Percentiles rank a stretch among this genome's conserved stretches.
These are phyloP conservation scores for Anoplophora glabripennis DNA, from an alignment of 1,140 invertebrate species.

Conservation along the genomic window DNA sequence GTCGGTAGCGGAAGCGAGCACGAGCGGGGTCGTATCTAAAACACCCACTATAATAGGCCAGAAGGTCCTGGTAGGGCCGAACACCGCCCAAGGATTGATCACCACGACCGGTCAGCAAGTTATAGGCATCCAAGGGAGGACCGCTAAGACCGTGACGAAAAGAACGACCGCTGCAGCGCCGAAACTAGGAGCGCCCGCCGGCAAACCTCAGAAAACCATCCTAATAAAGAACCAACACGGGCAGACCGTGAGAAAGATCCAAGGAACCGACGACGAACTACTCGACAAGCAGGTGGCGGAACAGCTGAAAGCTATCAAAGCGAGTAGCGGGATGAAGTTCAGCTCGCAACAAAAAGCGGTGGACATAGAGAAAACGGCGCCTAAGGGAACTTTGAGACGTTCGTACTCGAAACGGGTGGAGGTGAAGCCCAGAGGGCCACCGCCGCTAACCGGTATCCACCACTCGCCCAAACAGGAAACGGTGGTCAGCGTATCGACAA, in stretches of 20 bases:
- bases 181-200: too few relatives aligned
- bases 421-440: too few relatives aligned
- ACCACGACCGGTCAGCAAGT: background rate
- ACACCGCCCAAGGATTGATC: background rate
- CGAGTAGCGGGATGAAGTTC: slow-evolving; percentile 24
- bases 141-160: background rate
- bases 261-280: slow-evolving; percentile 28
- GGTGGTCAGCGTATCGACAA: background rate
- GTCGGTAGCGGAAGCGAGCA: slow-evolving; percentile 49
- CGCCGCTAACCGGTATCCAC: too few relatives aligned
- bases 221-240: slow-evolving; percentile 26
- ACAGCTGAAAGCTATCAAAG: slow-evolving; percentile 46
- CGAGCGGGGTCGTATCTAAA: slow-evolving; percentile 18
- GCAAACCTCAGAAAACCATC: slow-evolving; percentile 49
- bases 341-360: slow-evolving; percentile 20
- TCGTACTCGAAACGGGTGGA: too few relatives aligned
- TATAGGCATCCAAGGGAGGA: background rate
- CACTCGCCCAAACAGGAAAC: background rate
- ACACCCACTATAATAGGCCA: background rate
- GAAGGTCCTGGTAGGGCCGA: background rate
- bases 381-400: background rate
- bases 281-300: slow-evolving; percentile 45
- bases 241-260: slow-evolving; percentile 26
- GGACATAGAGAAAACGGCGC: slow-evolving; percentile 7
- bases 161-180: background rate